These are phyloP conservation scores for Neuroterus valhalla DNA, from an alignment of 1,140 invertebrate genomes.

Conservation along the genomic window DNA sequence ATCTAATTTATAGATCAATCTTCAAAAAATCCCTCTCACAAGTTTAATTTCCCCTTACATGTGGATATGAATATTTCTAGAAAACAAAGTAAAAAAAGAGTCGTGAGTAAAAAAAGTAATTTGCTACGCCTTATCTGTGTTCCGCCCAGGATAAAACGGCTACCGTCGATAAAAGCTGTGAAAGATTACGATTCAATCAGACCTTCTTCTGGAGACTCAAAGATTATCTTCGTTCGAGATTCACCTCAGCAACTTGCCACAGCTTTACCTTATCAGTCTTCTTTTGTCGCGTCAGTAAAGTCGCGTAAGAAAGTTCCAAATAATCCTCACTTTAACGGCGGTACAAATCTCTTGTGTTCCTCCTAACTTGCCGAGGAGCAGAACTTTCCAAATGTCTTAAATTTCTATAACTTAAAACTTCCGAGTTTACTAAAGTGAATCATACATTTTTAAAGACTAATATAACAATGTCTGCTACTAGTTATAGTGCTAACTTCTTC, in stretches of 20 bases:
- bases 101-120: conserved; percentile 18
- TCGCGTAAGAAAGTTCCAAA: conserved; percentile 25
- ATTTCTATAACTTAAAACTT: background rate
- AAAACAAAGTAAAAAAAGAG: background rate
- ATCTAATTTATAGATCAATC: too few relatives aligned
- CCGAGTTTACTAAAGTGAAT: conserved; percentile 6
- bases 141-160: conserved; percentile 3
- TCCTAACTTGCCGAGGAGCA: background rate
- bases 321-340: conserved; percentile 22
- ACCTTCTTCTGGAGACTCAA: conserved; percentile 21
- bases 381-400: conserved; percentile 10
- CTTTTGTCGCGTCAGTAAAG: conserved; percentile 26
- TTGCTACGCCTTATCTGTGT: conserved; percentile 11
- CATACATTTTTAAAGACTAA: background rate
- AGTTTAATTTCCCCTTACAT: too few relatives aligned
- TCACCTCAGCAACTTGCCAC: conserved; percentile 29
- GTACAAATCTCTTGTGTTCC: conserved; percentile 29
- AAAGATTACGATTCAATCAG: conserved; percentile 31
- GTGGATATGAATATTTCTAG: background rate
- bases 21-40: too few relatives aligned
- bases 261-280: conserved; percentile 22
- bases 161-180: conserved; percentile 23
- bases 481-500: background rate
- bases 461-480: background rate
- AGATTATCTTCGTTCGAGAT: conserved; percentile 29